A percentile compares a stretch with the other conserved stretches of the same genome.
These are phyloP conservation scores for Ichneumoninae sp. DNA, from an alignment of 2,888 invertebrate species.

Conservation along the genomic window DNA sequence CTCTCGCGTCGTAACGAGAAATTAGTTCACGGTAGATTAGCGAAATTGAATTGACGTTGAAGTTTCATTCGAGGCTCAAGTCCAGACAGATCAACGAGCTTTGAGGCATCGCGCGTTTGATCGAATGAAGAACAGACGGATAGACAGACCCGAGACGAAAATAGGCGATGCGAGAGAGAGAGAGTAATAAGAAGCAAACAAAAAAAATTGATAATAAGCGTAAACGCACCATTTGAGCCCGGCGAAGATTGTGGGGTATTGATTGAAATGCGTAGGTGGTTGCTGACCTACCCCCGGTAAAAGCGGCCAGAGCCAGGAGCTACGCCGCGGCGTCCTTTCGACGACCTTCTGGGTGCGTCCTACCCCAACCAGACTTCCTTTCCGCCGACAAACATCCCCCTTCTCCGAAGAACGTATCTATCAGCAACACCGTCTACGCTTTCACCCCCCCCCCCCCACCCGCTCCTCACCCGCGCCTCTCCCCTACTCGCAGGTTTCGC, in stretches of 20 bases:
- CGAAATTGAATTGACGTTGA: constrained; percentile 47
- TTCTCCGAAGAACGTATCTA: constrained; percentile 42
- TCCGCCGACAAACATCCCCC: constrained; percentile 72
- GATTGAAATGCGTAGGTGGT: constrained; percentile 78
- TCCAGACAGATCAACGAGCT: constrained; percentile 16
- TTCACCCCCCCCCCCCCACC: constrained; percentile 19
- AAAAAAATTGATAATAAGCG: background rate
- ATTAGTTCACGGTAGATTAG: constrained; percentile 26
- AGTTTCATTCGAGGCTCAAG: constrained; percentile 11
- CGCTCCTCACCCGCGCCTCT: background rate
- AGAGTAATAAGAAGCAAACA: background rate
- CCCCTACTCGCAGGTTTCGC: constrained; percentile 45
- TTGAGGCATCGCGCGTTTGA: constrained; percentile 36
- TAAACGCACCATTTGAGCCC: constrained; percentile 18
- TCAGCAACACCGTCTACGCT: constrained; percentile 42
- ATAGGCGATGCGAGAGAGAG: constrained; percentile 33
- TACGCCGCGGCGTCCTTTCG: constrained; percentile 73
- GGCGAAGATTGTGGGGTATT: constrained; percentile 66
- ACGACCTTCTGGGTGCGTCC: constrained; percentile 80
- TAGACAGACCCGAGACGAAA: constrained; percentile 10
- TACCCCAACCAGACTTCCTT: constrained; percentile 80
- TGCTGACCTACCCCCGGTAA: constrained; percentile 81
- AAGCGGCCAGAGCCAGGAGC: constrained; percentile 12
- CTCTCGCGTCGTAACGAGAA: background rate
- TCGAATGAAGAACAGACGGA: constrained; percentile 19